A percentile compares a stretch with the other conserved stretches of the same genome.
phyloP scores from a whole-genome alignment of 2,797 vertebrate species.

The Hoplostethus atlanticus region DNA sequence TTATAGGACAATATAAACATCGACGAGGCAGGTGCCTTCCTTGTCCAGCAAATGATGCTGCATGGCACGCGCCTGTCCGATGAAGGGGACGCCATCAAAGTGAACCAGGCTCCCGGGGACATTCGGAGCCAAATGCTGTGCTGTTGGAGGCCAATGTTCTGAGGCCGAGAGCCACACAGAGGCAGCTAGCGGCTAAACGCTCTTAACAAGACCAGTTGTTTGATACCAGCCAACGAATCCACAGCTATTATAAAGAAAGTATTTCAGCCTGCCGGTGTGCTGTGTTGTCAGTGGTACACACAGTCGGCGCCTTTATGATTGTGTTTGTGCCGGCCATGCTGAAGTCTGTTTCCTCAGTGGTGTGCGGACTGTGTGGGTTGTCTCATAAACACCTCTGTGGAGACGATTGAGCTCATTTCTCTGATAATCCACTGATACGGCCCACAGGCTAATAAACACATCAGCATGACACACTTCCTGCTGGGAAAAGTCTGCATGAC shows the following conservation, averaged over 20 bases:
- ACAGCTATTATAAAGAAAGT: not conserved
- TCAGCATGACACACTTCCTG: slow-evolving; percentile 64
- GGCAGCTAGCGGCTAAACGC: slow-evolving; percentile 21
- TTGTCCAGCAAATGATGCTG: slow-evolving; percentile 89
- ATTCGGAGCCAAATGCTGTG: slow-evolving; percentile 46
- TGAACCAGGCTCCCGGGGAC: slow-evolving; percentile 32
- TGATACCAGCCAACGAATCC: slow-evolving; percentile 5
- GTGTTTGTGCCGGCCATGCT: not conserved
- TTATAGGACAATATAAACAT: slow-evolving; percentile 86
- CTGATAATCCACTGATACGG: slow-evolving; percentile 63
- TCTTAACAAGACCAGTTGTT: slow-evolving; percentile 15
- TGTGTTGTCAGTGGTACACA: not conserved
- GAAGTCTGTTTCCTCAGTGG: slow-evolving; percentile 8
- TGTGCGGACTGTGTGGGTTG: slow-evolving; percentile 42
- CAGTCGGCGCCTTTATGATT: slow-evolving; percentile 4
- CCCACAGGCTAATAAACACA: slow-evolving; percentile 72
- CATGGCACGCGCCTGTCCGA: slow-evolving; percentile 78
- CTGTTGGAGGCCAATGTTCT: slow-evolving; percentile 39
- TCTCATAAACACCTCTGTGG: slow-evolving; percentile 76
- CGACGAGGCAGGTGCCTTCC: slow-evolving; percentile 87
- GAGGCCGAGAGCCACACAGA: slow-evolving; percentile 31
- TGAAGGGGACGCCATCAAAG: slow-evolving; percentile 63
- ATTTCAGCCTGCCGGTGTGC: slow-evolving; percentile 2
- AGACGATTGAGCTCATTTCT: slow-evolving; percentile 57
- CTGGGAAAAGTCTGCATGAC: slow-evolving; percentile 47